These are phyloP conservation scores for Carapus acus DNA, from an alignment of 2,797 vertebrate genomes.

Conservation along the genomic window DNA sequence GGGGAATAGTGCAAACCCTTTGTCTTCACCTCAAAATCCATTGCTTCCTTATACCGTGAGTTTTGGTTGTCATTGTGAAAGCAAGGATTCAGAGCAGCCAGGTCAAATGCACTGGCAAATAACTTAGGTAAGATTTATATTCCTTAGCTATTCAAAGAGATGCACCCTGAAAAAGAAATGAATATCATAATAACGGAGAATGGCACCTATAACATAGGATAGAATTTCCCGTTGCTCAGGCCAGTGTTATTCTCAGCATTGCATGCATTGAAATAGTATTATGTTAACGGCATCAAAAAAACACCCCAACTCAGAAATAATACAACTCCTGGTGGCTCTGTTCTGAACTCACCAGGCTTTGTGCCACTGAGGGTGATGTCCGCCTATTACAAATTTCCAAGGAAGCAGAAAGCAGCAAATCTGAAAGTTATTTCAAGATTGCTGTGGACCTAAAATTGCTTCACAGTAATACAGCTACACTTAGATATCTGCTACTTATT, in stretches of 20 bases:
- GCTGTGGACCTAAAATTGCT: not conserved
- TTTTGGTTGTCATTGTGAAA: constrained; percentile 59
- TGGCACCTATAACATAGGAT: constrained; percentile 3
- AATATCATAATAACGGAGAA: constrained; percentile 2
- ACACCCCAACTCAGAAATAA: constrained; percentile 56
- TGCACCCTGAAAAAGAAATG: constrained; percentile 36
- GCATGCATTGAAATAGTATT: constrained; percentile 64
- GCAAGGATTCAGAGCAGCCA: constrained; percentile 37
- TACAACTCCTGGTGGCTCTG: constrained; percentile 19
- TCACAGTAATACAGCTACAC: not conserved
- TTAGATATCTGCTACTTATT: too few species aligned
- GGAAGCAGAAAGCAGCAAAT: not conserved
- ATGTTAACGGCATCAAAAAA: constrained; percentile 60
- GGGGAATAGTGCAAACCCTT: constrained; percentile 59
- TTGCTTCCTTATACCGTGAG: constrained; percentile 51
- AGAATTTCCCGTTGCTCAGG: too few species aligned
- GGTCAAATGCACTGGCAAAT: constrained; percentile 42
- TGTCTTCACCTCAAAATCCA: constrained; percentile 53
- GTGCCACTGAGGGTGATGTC: constrained; percentile 39
- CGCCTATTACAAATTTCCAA: constrained; percentile 54
- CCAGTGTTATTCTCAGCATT: too few species aligned
- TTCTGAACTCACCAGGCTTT: constrained; percentile 45
- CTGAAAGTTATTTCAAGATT: not conserved
- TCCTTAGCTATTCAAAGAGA: constrained; percentile 35
- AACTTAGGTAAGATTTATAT: constrained; percentile 40